Conservation (phyloP, 2,113 vertebrate genomes). For the Eurypyga helias region DNA sequence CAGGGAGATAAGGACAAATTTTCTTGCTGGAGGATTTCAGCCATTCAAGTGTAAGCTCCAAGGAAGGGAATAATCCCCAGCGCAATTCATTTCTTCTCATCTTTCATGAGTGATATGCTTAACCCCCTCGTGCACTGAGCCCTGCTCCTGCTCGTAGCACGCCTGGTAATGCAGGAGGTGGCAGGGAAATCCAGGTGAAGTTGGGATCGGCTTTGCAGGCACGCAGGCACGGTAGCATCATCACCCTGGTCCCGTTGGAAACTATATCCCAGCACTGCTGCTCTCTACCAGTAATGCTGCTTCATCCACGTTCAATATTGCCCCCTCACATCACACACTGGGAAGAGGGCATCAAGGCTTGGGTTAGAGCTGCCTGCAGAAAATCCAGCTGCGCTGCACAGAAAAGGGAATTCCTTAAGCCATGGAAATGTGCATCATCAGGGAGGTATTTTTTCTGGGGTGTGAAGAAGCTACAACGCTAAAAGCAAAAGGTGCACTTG, state of each 20-base stretch:
- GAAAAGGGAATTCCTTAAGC: not conserved
- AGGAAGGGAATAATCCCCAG: not conserved
- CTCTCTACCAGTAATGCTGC: not conserved
- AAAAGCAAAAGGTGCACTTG: not conserved
- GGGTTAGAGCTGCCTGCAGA: not conserved
- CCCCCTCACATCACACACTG: rapidly evolving
- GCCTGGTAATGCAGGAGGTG: not conserved
- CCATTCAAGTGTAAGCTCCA: rapidly evolving
- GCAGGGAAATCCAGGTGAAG: not conserved
- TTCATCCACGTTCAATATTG: not conserved
- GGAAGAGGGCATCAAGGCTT: not conserved
- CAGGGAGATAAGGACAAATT: not conserved
- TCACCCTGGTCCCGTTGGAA: rapidly evolving
- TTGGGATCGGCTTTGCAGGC: not conserved
- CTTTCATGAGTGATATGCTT: not conserved
- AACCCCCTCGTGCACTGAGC: not conserved
- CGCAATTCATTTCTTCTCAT: not conserved
- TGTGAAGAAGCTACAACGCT: not conserved
- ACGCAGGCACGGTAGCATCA: not conserved
- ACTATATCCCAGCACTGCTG: not conserved
- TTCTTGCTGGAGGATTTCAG: not conserved
- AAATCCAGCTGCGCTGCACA: not conserved
- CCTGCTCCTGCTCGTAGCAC: rapidly evolving
- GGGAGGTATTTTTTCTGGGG: not conserved
- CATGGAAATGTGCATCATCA: not conserved